Evolutionary conservation across 30 jellyfish, hydroid and myxozoan genomes (phyloP).

Genomic region (Nemopilema nomurai): DNA sequence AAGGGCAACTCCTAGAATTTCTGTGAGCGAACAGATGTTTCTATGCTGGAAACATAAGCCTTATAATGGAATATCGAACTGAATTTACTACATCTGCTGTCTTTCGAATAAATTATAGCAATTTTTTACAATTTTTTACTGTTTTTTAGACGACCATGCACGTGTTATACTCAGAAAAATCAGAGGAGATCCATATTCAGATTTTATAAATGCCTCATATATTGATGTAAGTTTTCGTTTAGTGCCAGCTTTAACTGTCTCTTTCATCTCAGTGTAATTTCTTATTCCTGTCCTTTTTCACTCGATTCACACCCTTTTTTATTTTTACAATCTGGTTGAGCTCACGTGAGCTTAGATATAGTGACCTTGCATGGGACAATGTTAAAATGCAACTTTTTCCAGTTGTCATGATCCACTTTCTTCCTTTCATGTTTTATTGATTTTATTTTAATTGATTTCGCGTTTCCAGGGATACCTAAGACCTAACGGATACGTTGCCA

Average conservation of each 20-base stretch:
- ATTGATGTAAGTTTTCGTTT: conserved; percentile 75
- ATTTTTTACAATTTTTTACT: neutral
- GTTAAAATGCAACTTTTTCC: neutral
- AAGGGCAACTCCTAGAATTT: too few relatives aligned
- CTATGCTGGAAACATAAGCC: too few relatives aligned
- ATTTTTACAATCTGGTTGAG: neutral
- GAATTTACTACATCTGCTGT: neutral
- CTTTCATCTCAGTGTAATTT: too few relatives aligned
- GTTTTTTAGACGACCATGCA: conserved; percentile 85
- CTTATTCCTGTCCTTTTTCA: neutral
- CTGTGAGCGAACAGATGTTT: too few relatives aligned
- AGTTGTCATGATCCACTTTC: too few relatives aligned
- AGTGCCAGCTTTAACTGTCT: too few relatives aligned
- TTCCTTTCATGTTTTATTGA: too few relatives aligned
- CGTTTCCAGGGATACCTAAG: conserved; percentile 80
- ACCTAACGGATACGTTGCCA: conserved; percentile 87
- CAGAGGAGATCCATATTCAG: conserved; percentile 72
- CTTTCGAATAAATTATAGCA: neutral
- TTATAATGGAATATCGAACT: neutral
- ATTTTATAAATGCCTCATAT: conserved; percentile 88
- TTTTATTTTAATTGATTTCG: too few relatives aligned
- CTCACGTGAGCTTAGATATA: neutral
- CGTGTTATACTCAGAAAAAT: conserved; percentile 77
- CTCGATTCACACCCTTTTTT: neutral
- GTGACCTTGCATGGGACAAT: too few relatives aligned